phyloP scores from a whole-genome alignment of 2,797 vertebrate genomes.

The Amniataba percoides region DNA sequence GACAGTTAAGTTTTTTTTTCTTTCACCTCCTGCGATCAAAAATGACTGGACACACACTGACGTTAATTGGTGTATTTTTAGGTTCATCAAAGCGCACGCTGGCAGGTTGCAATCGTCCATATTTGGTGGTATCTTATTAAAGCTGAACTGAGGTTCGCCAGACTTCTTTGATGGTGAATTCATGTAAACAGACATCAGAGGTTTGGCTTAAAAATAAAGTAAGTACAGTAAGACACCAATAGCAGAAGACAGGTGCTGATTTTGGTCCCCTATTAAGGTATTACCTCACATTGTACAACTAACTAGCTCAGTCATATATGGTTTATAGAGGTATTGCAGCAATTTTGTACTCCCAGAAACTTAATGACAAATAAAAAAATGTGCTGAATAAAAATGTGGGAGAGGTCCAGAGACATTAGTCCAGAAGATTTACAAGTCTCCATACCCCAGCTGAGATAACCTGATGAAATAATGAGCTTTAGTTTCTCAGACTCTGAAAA shows the following conservation, averaged over 20 bases:
- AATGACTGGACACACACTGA: no score
- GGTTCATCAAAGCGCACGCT: neutral
- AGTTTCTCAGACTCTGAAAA: slow-evolving; percentile 1
- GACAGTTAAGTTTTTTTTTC: neutral
- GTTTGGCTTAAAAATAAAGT: neutral
- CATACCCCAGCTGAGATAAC: neutral
- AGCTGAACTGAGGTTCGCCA: neutral
- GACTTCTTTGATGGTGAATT: neutral
- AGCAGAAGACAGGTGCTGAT: neutral
- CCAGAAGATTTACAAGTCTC: neutral
- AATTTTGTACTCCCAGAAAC: neutral
- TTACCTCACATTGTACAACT: neutral
- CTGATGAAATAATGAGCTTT: slow-evolving; percentile 3
- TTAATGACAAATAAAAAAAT: neutral
- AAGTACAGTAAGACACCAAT: neutral
- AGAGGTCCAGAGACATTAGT: neutral
- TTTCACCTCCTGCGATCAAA: neutral
- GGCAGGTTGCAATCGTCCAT: neutral
- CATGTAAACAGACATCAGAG: neutral
- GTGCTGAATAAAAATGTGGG: neutral
- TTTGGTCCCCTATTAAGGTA: slow-evolving; percentile 5
- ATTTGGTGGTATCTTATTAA: neutral
- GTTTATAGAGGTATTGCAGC: neutral
- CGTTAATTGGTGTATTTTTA: neutral
- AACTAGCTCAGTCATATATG: neutral